Base-by-base conservation (phyloP, 2,888 invertebrate species). In the Andrena chrysosceles region DNA sequence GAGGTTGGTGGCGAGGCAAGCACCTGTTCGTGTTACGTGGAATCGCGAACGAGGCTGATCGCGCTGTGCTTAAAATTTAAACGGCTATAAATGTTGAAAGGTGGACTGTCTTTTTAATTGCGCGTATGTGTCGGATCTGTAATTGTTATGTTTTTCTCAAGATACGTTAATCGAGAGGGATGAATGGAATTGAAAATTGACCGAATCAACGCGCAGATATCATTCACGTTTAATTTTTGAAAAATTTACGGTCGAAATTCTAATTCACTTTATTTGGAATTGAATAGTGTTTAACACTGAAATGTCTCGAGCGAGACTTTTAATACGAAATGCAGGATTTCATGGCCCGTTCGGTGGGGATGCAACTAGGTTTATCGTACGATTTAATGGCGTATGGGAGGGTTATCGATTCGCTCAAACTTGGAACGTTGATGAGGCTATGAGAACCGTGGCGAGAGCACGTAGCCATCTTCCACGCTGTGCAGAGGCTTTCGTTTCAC, bases 381-480 rank as follows among this genome's bases (percentile, higher is more conserved):
- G 87, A 87, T 87, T 87, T 85, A 87, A 84, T 73, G 73, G 82
- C 79, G 56, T 52, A 74, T 73, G 59, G 78, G 64, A 83, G 81
- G 78, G 85, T 85, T 85, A 87, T 87, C 81, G 81, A 77, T 77
- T 72, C 84, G 76, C 54, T 67, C 66, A 71, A 83, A 85, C 79
- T 77, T 73, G 81, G 48, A 78, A 72, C 68, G 62, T 33, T 54
- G 68, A 68, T 33, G 54, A 20, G 52, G 23, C 62, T 62, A 62
- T 33, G 67, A 75, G 72, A 74, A 29, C 56, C 23, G 54, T 42
- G 48, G 82, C 69, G 63, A 56, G 71, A 60, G 70, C 54, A 60
- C 62, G 83, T 78, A 56, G 73, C 78, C 70, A 77, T 67, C 81
- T 84, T 75, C 81, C 56, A 35, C 69, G 20, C 67, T 5, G 60